A percentile compares a stretch with the other conserved stretches of the same genome.
phyloP scores from a whole-genome alignment of 2,888 invertebrate genomes.

The Trissoscelio sp. region DNA sequence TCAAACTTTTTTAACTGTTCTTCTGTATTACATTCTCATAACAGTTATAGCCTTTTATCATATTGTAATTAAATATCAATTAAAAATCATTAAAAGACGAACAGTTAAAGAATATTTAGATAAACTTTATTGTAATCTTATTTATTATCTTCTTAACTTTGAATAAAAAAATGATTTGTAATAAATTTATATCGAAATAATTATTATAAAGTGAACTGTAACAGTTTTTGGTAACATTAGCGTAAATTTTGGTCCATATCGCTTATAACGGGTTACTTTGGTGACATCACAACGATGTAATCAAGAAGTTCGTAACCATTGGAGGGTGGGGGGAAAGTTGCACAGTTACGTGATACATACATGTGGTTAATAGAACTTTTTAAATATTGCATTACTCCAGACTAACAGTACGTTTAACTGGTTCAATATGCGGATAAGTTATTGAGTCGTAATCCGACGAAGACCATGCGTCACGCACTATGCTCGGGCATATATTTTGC shows the following conservation, averaged over 20 bases:
- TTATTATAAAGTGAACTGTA: no score
- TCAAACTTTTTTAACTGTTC: no score
- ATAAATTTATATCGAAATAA: no score
- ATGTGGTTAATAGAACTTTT: constrained; percentile 61
- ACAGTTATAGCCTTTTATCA: no score
- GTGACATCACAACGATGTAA: constrained; percentile 61
- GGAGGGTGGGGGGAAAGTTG: constrained; percentile 51
- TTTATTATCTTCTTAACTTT: no score
- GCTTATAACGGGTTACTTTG: constrained; percentile 48
- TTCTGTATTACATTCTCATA: no score
- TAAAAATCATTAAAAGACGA: no score
- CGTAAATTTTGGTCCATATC: constrained; percentile 27
- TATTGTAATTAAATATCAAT: no score
- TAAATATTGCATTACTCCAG: constrained; percentile 58
- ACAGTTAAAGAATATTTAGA: no score
- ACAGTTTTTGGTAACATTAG: constrained; percentile 10
- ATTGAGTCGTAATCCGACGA: constrained; percentile 56
- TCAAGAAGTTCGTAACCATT: constrained; percentile 55
- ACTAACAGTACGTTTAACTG: constrained; percentile 69
- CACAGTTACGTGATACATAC: constrained; percentile 66
- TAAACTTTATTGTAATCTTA: no score
- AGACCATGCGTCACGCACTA: constrained; percentile 6
- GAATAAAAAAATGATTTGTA: no score
- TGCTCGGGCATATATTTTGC: neutral
- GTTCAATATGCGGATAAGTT: constrained; percentile 64